phyloP scores from a whole-genome alignment of 1,140 invertebrate species.

The Anthonomus grandis region DNA sequence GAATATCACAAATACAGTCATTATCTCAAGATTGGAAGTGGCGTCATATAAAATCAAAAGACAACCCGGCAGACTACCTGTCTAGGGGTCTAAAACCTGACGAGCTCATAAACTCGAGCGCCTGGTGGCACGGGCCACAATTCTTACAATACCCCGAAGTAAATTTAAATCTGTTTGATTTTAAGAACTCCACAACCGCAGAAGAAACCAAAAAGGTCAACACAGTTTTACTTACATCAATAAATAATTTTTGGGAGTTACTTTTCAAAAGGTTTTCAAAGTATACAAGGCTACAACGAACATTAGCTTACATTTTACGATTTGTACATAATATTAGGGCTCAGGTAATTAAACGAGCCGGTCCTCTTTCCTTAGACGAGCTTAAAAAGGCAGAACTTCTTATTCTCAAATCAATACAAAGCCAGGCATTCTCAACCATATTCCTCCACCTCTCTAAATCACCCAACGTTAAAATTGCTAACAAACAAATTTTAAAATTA shows the following conservation, averaged over 20 bases:
- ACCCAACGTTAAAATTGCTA: too few relatives aligned
- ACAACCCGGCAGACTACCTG: slow-evolving; percentile 50
- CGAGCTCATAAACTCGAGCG: slow-evolving; percentile 25
- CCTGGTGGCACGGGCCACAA: slow-evolving; percentile 42
- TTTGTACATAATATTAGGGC: slow-evolving; percentile 1
- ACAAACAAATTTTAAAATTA: too few relatives aligned
- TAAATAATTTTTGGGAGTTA: not conserved
- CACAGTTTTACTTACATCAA: too few relatives aligned
- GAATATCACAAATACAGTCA: slow-evolving; percentile 32
- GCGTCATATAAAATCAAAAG: slow-evolving; percentile 42
- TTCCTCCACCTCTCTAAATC: not conserved
- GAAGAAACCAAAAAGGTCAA: slow-evolving; percentile 3
- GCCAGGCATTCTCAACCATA: not conserved
- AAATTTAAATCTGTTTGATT: slow-evolving; percentile 1
- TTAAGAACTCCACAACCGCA: not conserved
- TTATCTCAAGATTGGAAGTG: slow-evolving; percentile 34
- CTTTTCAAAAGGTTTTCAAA: not conserved
- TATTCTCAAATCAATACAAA: not conserved
- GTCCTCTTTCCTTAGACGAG: slow-evolving; percentile 1
- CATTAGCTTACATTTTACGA: not conserved
- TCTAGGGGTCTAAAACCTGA: slow-evolving; percentile 42
- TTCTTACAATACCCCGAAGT: slow-evolving; percentile 6
- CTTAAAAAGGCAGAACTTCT: not conserved
- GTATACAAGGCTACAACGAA: not conserved
- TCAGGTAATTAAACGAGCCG: not conserved